Conservation (phyloP, 1,140 invertebrate species). For the Zophobas atratus region DNA sequence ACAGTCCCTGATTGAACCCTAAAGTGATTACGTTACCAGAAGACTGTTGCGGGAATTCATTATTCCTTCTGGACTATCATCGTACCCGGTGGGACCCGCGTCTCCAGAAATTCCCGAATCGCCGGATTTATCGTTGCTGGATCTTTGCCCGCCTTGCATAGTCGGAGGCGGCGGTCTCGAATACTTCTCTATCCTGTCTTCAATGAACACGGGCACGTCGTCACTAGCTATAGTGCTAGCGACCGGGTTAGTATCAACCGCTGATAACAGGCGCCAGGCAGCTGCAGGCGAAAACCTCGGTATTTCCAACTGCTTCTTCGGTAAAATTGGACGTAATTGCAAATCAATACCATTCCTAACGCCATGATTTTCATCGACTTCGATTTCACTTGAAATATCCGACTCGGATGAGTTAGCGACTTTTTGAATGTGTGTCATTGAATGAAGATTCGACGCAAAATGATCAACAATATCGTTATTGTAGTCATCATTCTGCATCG, state of each 20-base stretch:
- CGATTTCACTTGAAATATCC: conserved; percentile 71
- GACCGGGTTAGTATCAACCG: conserved; percentile 60
- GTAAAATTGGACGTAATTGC: conserved; percentile 82
- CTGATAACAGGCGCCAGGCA: conserved; percentile 84
- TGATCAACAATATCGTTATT: conserved; percentile 48
- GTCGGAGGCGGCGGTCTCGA: conserved; percentile 70
- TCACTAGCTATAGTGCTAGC: conserved; percentile 58
- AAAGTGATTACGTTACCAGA: conserved; percentile 15
- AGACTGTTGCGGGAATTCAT: conserved; percentile 31
- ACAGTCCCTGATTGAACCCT: background rate
- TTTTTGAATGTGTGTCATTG: conserved; percentile 46
- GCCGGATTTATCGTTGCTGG: conserved; percentile 70
- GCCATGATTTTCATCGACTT: conserved; percentile 66
- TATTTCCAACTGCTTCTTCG: conserved; percentile 81
- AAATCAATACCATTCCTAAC: conserved; percentile 76
- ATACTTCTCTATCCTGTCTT: conserved; percentile 72
- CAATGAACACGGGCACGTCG: conserved; percentile 66
- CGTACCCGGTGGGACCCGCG: conserved; percentile 61
- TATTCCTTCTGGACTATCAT: conserved; percentile 55
- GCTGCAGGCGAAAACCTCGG: conserved; percentile 85
- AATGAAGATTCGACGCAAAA: conserved; percentile 48
- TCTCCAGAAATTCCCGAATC: conserved; percentile 88
- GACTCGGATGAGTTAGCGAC: conserved; percentile 71
- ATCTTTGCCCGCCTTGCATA: conserved; percentile 66
- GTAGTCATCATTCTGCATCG: conserved; percentile 51